Evolutionary conservation across 2,797 vertebrate genomes (phyloP), one percentile per base, ranked within the genome.

Genomic region (Tapirus indicus): DNA sequence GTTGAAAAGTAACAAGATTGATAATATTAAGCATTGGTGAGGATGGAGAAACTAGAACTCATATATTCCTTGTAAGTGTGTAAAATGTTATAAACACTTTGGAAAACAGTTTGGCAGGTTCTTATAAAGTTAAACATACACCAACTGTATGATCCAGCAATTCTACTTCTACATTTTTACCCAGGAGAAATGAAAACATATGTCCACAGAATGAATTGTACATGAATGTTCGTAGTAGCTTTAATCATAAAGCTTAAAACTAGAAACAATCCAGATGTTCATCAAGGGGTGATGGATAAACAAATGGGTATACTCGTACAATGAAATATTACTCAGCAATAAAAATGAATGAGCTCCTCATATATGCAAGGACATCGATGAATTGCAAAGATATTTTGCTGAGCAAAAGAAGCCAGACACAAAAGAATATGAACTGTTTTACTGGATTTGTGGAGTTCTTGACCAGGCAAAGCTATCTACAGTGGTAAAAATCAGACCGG

Each of bases 141-240:
- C 25, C 54, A 77, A 47, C 75, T 56, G 29, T 18, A 54, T 68
- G 23, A 74, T 29, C 38, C 54, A 88, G 68, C 77, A 62, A n/a
- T 47, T 75, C 78, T 52, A 95, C n/a, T 69, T 91, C 11, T 27
- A 68, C 71, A 72, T 58, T 93, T 97, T 91, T 78, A 89, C 52
- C 41, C 87, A 87, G 64, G 54, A 94, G 52, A 69, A 94, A 47
- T 85, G 52, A 71, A 84, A 84, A 27, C 41, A 47, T 10, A 49
- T 52, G 32, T 79, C 58, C 49, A 52, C 23, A 75, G 32, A 84
- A 88, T 60, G 62, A 66, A 41, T 68, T 66, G 8, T 84, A 54
- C 29, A 64, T 69, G 58, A 29, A 82, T 38, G 60, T 64, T 68
- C 83, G 27, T 10, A 69, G 6, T 7, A 38, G 72, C 16, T 84